phyloP scores from a whole-genome alignment of 2,797 vertebrate species.

The Acrossocheilus fasciatus region DNA sequence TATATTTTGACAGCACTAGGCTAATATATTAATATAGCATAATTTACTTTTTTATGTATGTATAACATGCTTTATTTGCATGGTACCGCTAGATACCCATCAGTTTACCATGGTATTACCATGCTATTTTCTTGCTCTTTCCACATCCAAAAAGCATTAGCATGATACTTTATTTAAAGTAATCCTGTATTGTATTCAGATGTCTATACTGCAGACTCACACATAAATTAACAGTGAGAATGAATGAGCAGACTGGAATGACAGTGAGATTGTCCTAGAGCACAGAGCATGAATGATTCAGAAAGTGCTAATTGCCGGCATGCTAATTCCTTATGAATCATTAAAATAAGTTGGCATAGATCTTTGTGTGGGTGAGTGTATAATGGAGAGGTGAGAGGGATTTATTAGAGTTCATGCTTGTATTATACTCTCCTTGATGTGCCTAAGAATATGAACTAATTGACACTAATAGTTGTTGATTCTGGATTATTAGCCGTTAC shows the following conservation, averaged over 20 bases:
- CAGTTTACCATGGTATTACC: background rate
- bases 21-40: too few species aligned
- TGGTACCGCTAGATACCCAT: background rate
- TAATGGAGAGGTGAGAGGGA: slow-evolving; percentile 41
- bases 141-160: background rate
- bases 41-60: too few species aligned
- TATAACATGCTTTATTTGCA: background rate
- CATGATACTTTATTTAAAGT: background rate
- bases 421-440: slow-evolving; percentile 43
- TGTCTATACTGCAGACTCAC: background rate
- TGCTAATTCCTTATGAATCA: slow-evolving; percentile 74
- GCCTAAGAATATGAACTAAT: slow-evolving; percentile 29
- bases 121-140: background rate
- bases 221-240: slow-evolving; percentile 18
- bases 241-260: slow-evolving; percentile 65
- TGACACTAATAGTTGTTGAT: slow-evolving; percentile 15
- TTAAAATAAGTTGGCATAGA: slow-evolving; percentile 69
- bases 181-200: background rate
- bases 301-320: slow-evolving; percentile 67
- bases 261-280: slow-evolving; percentile 65
- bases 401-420: slow-evolving; percentile 19
- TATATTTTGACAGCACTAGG: too few species aligned
- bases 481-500: slow-evolving; percentile 15
- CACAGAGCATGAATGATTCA: slow-evolving; percentile 74
- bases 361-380: slow-evolving; percentile 24